Evolutionary conservation across 1,140 invertebrate species (phyloP).

Genomic region (Meteorus sp.): DNA sequence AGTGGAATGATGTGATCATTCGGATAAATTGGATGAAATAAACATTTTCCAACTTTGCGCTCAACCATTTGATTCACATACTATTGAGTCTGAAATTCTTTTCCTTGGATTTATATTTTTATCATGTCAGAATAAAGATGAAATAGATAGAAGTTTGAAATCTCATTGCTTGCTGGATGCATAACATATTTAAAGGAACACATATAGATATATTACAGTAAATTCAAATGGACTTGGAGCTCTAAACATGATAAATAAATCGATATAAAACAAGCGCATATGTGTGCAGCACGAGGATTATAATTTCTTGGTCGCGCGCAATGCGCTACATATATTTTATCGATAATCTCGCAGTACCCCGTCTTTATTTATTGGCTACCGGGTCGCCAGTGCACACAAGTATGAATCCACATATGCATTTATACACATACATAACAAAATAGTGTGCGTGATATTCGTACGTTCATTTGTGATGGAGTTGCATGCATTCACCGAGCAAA

Average conservation of each 20-base stretch:
- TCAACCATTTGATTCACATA: too few species aligned
- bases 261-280: slow-evolving; percentile 13
- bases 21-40: too few species aligned
- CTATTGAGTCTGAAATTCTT: too few species aligned
- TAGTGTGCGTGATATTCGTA: neutral
- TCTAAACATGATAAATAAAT: slow-evolving; percentile 27
- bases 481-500: slow-evolving; percentile 19
- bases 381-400: too few species aligned
- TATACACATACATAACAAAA: too few species aligned
- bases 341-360: slow-evolving; percentile 31
- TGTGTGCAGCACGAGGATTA: slow-evolving; percentile 10
- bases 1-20: too few species aligned
- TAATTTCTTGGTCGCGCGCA: slow-evolving; percentile 25
- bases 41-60: too few species aligned
- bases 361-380: slow-evolving; percentile 31
- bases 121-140: too few species aligned
- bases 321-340: slow-evolving; percentile 33
- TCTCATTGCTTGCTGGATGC: too few species aligned
- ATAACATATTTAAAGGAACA: neutral
- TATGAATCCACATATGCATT: too few species aligned
- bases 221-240: neutral
- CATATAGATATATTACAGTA: neutral
- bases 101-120: too few species aligned
- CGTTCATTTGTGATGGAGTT: slow-evolving; percentile 31
- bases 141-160: neutral